These are phyloP conservation scores for Limnephilus auricula DNA, from an alignment of 2,888 invertebrate genomes.

Conservation along the genomic window DNA sequence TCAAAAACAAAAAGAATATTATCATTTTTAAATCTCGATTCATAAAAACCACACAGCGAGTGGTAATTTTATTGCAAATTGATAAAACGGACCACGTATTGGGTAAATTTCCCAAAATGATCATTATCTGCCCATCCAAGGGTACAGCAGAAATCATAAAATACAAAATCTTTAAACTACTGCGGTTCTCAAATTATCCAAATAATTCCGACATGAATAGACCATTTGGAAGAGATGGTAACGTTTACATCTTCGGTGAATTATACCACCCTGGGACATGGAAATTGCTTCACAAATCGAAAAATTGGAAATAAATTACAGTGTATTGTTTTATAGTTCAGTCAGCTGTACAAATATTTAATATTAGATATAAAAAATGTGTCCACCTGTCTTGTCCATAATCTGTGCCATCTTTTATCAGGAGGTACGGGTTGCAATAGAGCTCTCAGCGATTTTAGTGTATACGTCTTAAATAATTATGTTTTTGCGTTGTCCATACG, in stretches of 20 bases:
- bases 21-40: neutral
- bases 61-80: neutral
- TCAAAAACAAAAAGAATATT: neutral
- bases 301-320: constrained; percentile 10
- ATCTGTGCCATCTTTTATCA: neutral
- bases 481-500: too few species aligned
- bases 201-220: constrained; percentile 8
- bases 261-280: constrained; percentile 1
- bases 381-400: too few species aligned
- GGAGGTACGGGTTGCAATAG: neutral
- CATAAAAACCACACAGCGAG: neutral
- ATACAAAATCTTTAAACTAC: neutral
- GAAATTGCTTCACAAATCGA: constrained; percentile 37
- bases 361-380: too few species aligned
- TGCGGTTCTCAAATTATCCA: neutral
- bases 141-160: neutral
- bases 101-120: neutral
- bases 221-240: neutral
- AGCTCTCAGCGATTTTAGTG: too few species aligned
- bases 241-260: neutral
- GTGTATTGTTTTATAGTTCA: neutral
- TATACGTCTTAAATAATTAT: too few species aligned
- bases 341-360: neutral
- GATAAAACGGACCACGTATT: neutral
- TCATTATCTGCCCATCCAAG: neutral